Evolutionary conservation across 2,113 vertebrate species (phyloP).

Genomic region (Onychostruthus taczanowskii): DNA sequence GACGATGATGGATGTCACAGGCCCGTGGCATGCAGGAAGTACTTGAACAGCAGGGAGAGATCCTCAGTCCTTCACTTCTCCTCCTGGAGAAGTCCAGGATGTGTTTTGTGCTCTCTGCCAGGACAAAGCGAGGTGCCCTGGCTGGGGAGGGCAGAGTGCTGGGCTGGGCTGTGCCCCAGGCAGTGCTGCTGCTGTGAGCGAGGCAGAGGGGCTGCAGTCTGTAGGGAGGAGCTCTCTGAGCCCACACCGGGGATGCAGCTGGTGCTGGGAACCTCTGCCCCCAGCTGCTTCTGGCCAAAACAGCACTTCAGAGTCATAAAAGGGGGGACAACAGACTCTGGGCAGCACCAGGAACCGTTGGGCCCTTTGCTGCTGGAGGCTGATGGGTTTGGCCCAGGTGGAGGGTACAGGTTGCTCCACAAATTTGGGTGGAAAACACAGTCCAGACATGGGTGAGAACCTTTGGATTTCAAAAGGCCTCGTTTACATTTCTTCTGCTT

Average conservation of each 20-base stretch:
- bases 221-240: fast-evolving
- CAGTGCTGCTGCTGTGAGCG: background rate
- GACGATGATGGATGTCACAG: background rate
- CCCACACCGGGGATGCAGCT: fast-evolving
- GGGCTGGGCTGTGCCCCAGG: fast-evolving
- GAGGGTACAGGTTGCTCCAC: background rate
- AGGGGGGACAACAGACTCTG: fast-evolving
- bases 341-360: fast-evolving
- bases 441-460: slow-evolving; percentile 11
- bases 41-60: background rate
- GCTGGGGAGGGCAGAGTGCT: fast-evolving
- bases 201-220: background rate
- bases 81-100: background rate
- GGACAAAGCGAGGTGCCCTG: background rate
- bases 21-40: background rate
- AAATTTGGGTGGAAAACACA: background rate
- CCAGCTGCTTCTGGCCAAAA: background rate
- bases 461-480: background rate
- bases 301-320: background rate
- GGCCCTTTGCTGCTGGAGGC: background rate
- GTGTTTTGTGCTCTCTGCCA: background rate
- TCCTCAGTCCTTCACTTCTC: background rate
- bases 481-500: slow-evolving; percentile 63
- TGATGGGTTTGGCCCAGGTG: fast-evolving
- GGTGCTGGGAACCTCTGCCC: background rate